phyloP scores from a whole-genome alignment of 2,888 invertebrate genomes.

The Megastigmus dorsalis region DNA sequence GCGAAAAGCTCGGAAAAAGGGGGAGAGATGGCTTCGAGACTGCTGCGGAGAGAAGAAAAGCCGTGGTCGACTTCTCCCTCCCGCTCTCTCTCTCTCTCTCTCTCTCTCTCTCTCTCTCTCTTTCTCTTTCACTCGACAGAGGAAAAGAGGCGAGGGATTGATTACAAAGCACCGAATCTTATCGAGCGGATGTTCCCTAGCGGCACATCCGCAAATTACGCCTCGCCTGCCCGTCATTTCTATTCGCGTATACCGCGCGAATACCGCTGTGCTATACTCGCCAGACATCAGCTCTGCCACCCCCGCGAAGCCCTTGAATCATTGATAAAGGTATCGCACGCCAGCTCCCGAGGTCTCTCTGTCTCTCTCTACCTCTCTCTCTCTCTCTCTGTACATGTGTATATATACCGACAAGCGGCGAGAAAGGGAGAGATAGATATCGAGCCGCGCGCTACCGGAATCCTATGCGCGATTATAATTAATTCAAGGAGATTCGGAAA shows the following conservation, averaged over 20 bases:
- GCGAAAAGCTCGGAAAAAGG: conserved; percentile 1
- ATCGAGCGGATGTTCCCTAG: conserved; percentile 35
- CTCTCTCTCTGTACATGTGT: background rate
- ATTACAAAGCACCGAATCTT: conserved; percentile 51
- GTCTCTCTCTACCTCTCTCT: background rate
- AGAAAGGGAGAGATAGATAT: conserved; percentile 1
- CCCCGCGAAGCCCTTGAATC: conserved; percentile 36
- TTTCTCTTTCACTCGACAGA: too few species aligned
- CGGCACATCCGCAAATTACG: conserved; percentile 30
- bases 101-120: too few species aligned
- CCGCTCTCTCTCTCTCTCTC: too few species aligned
- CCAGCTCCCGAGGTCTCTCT: background rate
- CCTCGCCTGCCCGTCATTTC: conserved; percentile 8
- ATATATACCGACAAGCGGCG: background rate
- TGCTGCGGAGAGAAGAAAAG: background rate
- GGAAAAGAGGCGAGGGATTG: conserved; percentile 40
- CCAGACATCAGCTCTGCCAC: too few species aligned
- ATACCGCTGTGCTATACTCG: too few species aligned
- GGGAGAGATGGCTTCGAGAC: too few species aligned
- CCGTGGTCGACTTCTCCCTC: too few species aligned
- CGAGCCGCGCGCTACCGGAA: conserved; percentile 1
- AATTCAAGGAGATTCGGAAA: conserved; percentile 27
- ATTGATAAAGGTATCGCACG: conserved; percentile 48
- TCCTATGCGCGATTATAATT: conserved; percentile 45
- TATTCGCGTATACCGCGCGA: too few species aligned